Percentiles rank a stretch among this genome's conserved stretches.
Conservation (phyloP, 2,888 invertebrate genomes). For the Notocelia uddmanniana region DNA sequence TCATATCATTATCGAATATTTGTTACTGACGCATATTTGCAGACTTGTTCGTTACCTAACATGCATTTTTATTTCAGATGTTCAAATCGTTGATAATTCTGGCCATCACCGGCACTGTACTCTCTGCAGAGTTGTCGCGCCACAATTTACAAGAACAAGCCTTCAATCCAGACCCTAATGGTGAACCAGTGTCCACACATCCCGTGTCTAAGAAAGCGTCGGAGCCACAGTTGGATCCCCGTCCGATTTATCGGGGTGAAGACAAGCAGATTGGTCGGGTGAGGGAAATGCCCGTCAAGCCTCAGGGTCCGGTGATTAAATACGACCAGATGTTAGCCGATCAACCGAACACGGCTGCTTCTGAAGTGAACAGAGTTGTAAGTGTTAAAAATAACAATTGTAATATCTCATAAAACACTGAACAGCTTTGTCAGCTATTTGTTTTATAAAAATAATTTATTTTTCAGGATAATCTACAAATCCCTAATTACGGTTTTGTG, state of each 20-base stretch:
- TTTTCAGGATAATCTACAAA: conserved; percentile 68
- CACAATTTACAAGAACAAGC: conserved; percentile 59
- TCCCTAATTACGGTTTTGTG: conserved; percentile 65
- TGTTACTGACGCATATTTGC: not conserved
- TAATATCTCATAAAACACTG: too few species aligned
- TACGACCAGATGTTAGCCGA: conserved; percentile 77
- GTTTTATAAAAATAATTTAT: not conserved
- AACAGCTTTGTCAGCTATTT: too few species aligned
- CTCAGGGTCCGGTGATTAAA: conserved; percentile 65
- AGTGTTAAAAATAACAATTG: conserved; percentile 56
- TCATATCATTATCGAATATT: too few species aligned
- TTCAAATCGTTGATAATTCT: conserved; percentile 55
- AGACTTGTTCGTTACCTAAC: conserved; percentile 9
- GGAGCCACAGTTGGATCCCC: conserved; percentile 55
- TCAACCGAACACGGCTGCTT: conserved; percentile 58
- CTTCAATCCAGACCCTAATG: conserved; percentile 62
- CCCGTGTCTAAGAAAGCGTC: conserved; percentile 60
- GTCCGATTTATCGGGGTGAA: conserved; percentile 71
- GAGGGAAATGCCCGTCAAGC: conserved; percentile 67
- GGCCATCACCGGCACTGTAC: conserved; percentile 56
- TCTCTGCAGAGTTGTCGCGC: conserved; percentile 68
- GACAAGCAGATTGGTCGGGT: conserved; percentile 64
- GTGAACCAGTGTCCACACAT: conserved; percentile 60
- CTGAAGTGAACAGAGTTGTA: conserved; percentile 73
- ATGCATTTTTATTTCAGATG: conserved; percentile 68